phyloP scores from a whole-genome alignment of 2,888 invertebrate species.

The Lithophane socia region DNA sequence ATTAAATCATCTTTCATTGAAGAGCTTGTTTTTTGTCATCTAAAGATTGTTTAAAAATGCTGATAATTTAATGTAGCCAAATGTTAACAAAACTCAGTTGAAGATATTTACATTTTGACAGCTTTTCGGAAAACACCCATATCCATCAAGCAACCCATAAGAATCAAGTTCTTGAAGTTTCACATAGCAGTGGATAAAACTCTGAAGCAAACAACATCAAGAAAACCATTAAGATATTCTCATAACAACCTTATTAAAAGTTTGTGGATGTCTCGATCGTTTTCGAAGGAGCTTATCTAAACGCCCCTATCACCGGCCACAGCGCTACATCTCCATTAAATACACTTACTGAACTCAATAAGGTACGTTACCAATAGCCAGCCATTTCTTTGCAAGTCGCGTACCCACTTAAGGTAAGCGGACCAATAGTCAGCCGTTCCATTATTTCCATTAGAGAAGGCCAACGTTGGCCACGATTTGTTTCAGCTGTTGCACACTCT shows the following conservation, averaged over 20 bases:
- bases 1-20: too few species aligned
- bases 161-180: not conserved
- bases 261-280: slow-evolving; percentile 5
- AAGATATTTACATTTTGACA: too few species aligned
- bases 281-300: slow-evolving; percentile 33
- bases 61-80: not conserved
- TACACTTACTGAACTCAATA: slow-evolving; percentile 60
- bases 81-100: too few species aligned
- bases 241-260: slow-evolving; percentile 5
- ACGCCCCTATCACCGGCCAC: slow-evolving; percentile 41
- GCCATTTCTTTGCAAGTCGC: slow-evolving; percentile 74
- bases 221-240: not conserved
- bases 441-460: slow-evolving; percentile 78
- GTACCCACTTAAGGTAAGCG: slow-evolving; percentile 78
- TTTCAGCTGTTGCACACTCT: slow-evolving; percentile 81
- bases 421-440: slow-evolving; percentile 74
- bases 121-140: not conserved
- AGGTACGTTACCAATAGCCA: slow-evolving; percentile 57
- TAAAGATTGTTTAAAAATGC: too few species aligned
- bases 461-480: slow-evolving; percentile 78
- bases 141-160: not conserved
- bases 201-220: not conserved
- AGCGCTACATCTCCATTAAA: slow-evolving; percentile 59
- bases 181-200: not conserved
- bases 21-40: too few species aligned